Evolutionary conservation across 1,140 invertebrate species (phyloP), one percentile per base, ranked within the genome.

Genomic region (Asbolus verrucosus): DNA sequence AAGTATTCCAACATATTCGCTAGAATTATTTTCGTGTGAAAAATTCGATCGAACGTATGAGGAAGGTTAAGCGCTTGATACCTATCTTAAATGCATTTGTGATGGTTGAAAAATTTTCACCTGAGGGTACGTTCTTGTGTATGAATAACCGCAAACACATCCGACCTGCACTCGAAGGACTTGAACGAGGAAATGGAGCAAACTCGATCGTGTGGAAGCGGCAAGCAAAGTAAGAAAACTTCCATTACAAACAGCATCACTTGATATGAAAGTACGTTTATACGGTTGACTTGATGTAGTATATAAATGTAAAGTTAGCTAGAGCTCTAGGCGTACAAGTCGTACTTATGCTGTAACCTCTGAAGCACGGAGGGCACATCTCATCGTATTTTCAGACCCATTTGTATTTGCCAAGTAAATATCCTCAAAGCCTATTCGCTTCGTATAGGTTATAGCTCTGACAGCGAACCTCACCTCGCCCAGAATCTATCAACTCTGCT

Each of bases 371-470:
- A n/a, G 30, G 39, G 39, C 61, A 63, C 61, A 14, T 63, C 61
- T 41, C 39, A 21, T 21, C 19, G 27, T 54, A 14, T 63, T 31
- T 16, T 33, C 33, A 41, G 39, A 39, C 9, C 61, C 61, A 63
- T 63, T 63, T 63, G 61, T 63, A 63, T 63, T 63, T 63, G 61
- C 61, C 61, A 63, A 63, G 39, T 43, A 63, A 63, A 63, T 63
- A 63, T 38, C 61, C 61, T 43, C 31, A 43, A 27, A 63, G 61
- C 36, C 61, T 18, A 39, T 43, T 39, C 33, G 61, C 36, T 39
- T 41, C 31, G 39, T 14, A 43, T 27, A 33, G 61, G 61, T 63
- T 63, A 63, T 43, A 15, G 61, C 33, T 43, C 39, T 43, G 61
- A 41, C 61, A 38, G 61, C 61, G 61, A 41, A 63, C 46, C 27